phyloP scores from a whole-genome alignment of 2,797 vertebrate genomes.

The Sebastolobus altivelis region DNA sequence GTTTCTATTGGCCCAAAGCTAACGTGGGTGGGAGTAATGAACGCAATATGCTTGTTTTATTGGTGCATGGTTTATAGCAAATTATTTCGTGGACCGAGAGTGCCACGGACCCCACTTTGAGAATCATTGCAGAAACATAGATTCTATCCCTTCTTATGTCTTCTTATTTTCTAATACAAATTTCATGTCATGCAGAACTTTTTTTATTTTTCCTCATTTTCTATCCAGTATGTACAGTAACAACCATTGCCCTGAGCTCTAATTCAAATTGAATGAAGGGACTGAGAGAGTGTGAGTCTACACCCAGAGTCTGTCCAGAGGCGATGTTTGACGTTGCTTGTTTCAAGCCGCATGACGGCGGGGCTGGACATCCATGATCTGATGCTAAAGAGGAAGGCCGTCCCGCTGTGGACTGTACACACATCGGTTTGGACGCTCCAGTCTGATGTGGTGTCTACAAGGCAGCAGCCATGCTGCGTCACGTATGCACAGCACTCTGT shows the following conservation, averaged over 20 bases:
- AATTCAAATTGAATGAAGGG: slow-evolving; percentile 45
- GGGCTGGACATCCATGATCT: slow-evolving; percentile 56
- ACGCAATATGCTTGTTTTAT: too few species aligned
- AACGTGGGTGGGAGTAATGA: too few species aligned
- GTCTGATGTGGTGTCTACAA: slow-evolving; percentile 74
- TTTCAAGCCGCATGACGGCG: slow-evolving; percentile 58
- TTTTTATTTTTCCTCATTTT: background rate
- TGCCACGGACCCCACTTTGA: too few species aligned
- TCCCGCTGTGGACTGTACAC: slow-evolving; percentile 66
- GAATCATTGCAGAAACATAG: background rate
- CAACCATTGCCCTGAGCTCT: slow-evolving; percentile 26
- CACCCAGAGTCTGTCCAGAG: slow-evolving; percentile 50
- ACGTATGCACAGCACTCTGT: slow-evolving; percentile 68
- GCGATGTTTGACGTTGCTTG: slow-evolving; percentile 57
- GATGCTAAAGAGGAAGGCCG: slow-evolving; percentile 59
- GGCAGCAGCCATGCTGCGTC: slow-evolving; percentile 73
- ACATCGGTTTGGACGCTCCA: slow-evolving; percentile 62
- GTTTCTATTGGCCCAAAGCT: too few species aligned
- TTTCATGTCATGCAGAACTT: background rate
- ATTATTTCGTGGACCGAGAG: too few species aligned
- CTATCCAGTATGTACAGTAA: slow-evolving; percentile 2
- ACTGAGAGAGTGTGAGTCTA: slow-evolving; percentile 9
- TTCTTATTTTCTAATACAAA: background rate
- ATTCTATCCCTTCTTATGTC: background rate
- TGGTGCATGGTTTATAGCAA: too few species aligned